phyloP scores from a whole-genome alignment of 23 tunicate species.

The Clavelina lepadiformis region DNA sequence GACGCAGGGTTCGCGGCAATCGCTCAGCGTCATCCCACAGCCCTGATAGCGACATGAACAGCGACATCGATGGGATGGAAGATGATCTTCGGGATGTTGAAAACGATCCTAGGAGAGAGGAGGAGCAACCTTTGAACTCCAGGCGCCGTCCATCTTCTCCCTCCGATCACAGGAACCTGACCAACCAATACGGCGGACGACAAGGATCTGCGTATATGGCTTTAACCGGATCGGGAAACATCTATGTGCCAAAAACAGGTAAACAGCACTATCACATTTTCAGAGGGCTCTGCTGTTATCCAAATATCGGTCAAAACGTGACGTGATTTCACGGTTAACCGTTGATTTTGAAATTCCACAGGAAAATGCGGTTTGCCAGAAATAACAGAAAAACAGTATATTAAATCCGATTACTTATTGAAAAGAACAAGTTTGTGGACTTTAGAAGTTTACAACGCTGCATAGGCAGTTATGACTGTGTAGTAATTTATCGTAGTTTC shows the following conservation, averaged over 20 bases:
- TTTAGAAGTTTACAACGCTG: too few relatives aligned
- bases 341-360: too few relatives aligned
- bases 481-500: too few relatives aligned
- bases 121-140: conserved; percentile 53
- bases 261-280: too few relatives aligned
- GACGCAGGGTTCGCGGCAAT: conserved; percentile 40
- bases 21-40: not conserved
- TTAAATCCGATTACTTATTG: too few relatives aligned
- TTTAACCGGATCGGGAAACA: conserved; percentile 42
- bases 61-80: conserved; percentile 40
- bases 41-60: not conserved
- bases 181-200: conserved; percentile 28
- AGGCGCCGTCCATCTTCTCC: conserved; percentile 61
- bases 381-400: too few relatives aligned
- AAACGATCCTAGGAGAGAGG: conserved; percentile 34
- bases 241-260: conserved; percentile 53
- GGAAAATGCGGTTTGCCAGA: too few relatives aligned
- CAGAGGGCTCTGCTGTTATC: too few relatives aligned
- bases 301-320: too few relatives aligned
- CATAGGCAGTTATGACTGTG: too few relatives aligned
- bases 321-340: too few relatives aligned
- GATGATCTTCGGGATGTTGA: conserved; percentile 55
- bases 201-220: conserved; percentile 36
- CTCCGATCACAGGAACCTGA: conserved; percentile 22
- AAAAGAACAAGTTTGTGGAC: too few relatives aligned